Conservation (phyloP, 2,888 invertebrate species). For the Noctua janthina region DNA sequence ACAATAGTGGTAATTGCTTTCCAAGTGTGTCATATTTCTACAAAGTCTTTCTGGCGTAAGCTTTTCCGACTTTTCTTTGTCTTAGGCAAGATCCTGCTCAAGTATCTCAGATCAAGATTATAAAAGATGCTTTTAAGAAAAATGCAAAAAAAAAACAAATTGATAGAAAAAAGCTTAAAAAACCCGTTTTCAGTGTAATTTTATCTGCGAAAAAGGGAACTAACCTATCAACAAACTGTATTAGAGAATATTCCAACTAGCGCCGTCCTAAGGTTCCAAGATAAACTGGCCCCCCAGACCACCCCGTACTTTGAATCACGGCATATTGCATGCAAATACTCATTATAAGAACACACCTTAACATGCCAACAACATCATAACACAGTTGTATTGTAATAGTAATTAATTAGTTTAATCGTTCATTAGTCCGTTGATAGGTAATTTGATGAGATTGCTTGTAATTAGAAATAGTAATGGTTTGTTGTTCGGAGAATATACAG, state of each 20-base stretch:
- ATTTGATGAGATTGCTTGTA: conserved; percentile 37
- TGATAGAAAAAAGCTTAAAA: background rate
- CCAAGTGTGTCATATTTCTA: background rate
- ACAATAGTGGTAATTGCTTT: background rate
- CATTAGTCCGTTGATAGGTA: conserved; percentile 42
- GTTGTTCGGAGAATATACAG: conserved; percentile 10
- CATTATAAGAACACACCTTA: conserved; percentile 45
- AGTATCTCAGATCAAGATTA: background rate
- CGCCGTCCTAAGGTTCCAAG: background rate
- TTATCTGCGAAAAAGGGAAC: background rate
- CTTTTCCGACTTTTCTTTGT: background rate
- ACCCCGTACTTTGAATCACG: conserved; percentile 45
- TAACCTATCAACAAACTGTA: background rate
- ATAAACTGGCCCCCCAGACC: conserved; percentile 1
- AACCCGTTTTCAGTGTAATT: background rate
- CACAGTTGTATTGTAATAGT: conserved; percentile 34
- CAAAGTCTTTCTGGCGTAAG: background rate
- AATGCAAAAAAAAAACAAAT: background rate
- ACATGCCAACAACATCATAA: conserved; percentile 29
- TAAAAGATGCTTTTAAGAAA: background rate
- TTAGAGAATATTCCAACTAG: background rate
- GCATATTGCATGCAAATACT: conserved; percentile 54
- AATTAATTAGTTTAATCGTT: conserved; percentile 56
- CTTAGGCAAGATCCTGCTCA: background rate
- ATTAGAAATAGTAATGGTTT: conserved; percentile 14